Evolutionary conservation across 1,140 invertebrate species (phyloP), one percentile per base, ranked within the genome.

Genomic region (Zaprionus ornatus): DNA sequence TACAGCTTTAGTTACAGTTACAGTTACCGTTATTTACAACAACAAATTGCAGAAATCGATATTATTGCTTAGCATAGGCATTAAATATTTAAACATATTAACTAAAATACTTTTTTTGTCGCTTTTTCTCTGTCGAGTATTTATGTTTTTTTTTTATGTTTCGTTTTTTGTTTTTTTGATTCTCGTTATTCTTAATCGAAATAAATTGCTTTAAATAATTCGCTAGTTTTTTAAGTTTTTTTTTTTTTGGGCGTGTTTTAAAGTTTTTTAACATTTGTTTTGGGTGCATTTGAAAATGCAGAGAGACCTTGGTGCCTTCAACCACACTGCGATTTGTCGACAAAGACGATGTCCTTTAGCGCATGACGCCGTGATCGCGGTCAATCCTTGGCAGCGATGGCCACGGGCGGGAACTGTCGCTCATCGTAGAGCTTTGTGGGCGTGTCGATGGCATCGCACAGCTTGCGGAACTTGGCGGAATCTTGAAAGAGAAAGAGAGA

Each of bases 371-470:
- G 55, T 21, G 29, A 84, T 13, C 74, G 55, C 29, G 25, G 91
- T 92, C 91, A 92, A 87, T 92, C 91, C 77, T 91, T 91, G 23
- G 91, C 91, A n/a, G 83, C 81, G 35, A 91, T 84, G 12, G 91
- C 85, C n/a, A 92, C 91, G 25, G 92, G 92, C 15, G 92, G 92
- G 64, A 92, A 92, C 71, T 92, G 92, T 9, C 81, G 77, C 50
- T 92, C 92, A 59, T 92, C 92, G 59, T 91, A 92, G 4, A 92
- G 79, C 64, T 92, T 92, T 40, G 83, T 86, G 56, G 92, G 91
- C 29, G 91, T 91, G 62, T 92, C 91, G 32, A 92, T 91, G 62
- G 91, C 91, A 79, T 92, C 91, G 62, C 91, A 88, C 7, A 92
- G 80, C 73, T 91, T 91, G 32, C 92, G 90, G 62, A 85, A 92